Conservation (phyloP, 2,797 vertebrate species). For the Xyrichtys novacula region DNA sequence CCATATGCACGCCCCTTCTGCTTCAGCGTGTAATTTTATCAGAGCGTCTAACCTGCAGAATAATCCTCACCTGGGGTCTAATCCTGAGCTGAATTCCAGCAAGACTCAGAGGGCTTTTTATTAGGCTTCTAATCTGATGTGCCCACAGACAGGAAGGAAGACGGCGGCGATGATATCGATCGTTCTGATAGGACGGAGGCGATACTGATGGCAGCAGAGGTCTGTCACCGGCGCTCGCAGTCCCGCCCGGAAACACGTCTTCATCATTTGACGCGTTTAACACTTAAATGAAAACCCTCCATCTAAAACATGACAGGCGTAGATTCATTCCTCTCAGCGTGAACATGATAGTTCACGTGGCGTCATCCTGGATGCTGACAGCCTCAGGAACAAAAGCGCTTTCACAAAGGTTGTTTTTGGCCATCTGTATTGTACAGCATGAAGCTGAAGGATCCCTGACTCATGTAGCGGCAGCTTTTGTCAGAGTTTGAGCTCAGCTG, state of each 20-base stretch:
- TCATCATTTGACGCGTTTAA: constrained; percentile 33
- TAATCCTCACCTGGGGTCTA: constrained; percentile 69
- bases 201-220: constrained; percentile 21
- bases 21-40: constrained; percentile 21
- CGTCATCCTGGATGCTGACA: constrained; percentile 37
- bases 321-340: constrained; percentile 28
- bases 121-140: constrained; percentile 54
- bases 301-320: constrained; percentile 34
- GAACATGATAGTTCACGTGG: constrained; percentile 47
- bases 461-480: constrained; percentile 12
- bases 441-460: constrained; percentile 1
- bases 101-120: constrained; percentile 39
- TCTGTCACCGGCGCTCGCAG: constrained; percentile 18
- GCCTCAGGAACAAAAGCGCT: constrained; percentile 53
- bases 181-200: constrained; percentile 38
- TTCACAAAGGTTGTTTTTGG: constrained; percentile 45
- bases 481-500: neutral
- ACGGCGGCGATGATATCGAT: constrained; percentile 42
- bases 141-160: constrained; percentile 43
- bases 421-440: constrained; percentile 41
- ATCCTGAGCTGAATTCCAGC: constrained; percentile 56
- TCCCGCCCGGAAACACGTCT: constrained; percentile 23
- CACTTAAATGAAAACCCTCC: constrained; percentile 50
- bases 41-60: constrained; percentile 46
- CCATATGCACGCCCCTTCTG: constrained; percentile 33